Evolutionary conservation across 2,888 invertebrate species (phyloP), one percentile per base, ranked within the genome.

Genomic region (Bombylius major): DNA sequence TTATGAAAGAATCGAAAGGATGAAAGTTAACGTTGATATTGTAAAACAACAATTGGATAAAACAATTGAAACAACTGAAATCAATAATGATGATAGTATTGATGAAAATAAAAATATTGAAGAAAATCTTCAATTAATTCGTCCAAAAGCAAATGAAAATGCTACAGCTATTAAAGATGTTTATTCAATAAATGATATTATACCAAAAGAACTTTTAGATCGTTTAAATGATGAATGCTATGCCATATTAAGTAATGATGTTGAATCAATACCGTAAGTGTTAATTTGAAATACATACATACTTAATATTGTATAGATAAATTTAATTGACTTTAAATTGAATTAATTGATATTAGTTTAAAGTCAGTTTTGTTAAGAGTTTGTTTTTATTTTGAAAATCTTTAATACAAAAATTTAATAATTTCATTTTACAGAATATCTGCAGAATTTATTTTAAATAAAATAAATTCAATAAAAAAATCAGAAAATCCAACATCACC

Each of bases 181-280:
- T 1, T 73, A 67, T 55, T 62, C 67, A 13, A 55, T 72, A 4
- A 55, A 55, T 12, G 67, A 73, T 58, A 60, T 73, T 6, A 66
- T 73, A 11, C 67, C 71, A 0, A 51, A 58, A 7, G 59, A 63
- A 0, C 54, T 73, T 39, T 58, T 73, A 1, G 63, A 68, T 4
- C 66, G 68, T 5, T 59, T 73, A 4, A 68, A 71, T 12, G 70
- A 70, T 36, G 73, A 73, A 59, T 69, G 70, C 5, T 64, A 64
- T n/a, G 67, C 63, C 4, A 63, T 73, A 1, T 60, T 62, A 31
- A 50, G 58, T 5, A 62, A 67, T 1, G 57, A 66, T 4, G 12
- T 63, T 4, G 63, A 67, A 2, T 56, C 63, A 23, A 58, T 73
- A 51, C 73, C 73, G 73, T 73, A 64, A 62, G 70, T 62, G 3